phyloP scores from a whole-genome alignment of 2,888 invertebrate genomes.

The Drosophila buzzatii region DNA sequence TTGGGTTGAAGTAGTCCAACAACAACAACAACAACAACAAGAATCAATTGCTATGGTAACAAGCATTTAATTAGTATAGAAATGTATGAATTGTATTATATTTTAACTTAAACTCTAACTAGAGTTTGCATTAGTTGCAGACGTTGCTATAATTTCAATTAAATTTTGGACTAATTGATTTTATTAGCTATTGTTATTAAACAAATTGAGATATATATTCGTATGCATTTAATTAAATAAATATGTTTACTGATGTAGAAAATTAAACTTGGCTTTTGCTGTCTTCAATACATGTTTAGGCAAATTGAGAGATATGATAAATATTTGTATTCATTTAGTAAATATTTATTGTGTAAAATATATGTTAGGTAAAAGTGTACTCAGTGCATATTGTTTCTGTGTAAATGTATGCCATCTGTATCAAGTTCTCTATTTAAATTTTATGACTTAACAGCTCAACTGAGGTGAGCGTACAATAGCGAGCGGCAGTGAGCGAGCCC shows the following conservation, averaged over 20 bases:
- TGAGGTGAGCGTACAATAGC: too few relatives aligned
- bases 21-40: neutral
- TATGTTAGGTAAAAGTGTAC: too few relatives aligned
- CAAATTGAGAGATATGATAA: too few relatives aligned
- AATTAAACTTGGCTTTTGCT: neutral
- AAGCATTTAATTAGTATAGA: constrained; percentile 5
- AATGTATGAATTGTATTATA: neutral
- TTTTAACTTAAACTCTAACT: neutral
- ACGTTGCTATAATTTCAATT: neutral
- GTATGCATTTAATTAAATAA: neutral
- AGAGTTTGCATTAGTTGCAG: neutral
- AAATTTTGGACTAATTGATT: neutral
- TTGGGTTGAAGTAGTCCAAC: neutral
- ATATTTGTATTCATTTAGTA: too few relatives aligned
- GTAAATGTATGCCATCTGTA: too few relatives aligned
- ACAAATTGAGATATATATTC: neutral
- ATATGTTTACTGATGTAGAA: neutral
- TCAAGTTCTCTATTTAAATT: too few relatives aligned
- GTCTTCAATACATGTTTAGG: neutral
- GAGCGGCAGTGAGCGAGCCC: too few relatives aligned
- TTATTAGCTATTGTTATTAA: neutral
- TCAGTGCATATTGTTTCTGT: too few relatives aligned
- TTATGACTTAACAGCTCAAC: too few relatives aligned
- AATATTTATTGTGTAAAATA: too few relatives aligned
- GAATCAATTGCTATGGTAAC: neutral